A percentile compares a stretch with the other conserved stretches of the same genome.
phyloP scores from a whole-genome alignment of 1,140 invertebrate genomes.

The Calephelis virginiensis region DNA sequence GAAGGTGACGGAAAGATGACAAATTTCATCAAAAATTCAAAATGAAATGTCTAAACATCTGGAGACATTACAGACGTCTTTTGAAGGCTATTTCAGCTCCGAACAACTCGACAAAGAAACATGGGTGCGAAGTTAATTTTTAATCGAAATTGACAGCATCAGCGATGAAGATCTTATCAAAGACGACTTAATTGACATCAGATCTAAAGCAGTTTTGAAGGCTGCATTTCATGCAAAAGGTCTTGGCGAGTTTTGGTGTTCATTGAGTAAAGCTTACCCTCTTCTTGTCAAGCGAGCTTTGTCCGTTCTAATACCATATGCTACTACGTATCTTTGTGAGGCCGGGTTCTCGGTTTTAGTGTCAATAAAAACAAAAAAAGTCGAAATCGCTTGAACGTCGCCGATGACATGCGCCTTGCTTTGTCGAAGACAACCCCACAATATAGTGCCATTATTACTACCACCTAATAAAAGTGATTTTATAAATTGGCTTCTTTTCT shows the following conservation, averaged over 20 bases:
- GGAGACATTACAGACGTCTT: constrained; percentile 18
- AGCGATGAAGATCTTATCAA: constrained; percentile 27
- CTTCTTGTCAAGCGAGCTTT: constrained; percentile 26
- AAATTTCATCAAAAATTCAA: neutral
- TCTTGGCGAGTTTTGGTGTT: constrained; percentile 21
- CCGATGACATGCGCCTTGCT: constrained; percentile 9
- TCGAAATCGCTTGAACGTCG: constrained; percentile 13
- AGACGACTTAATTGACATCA: constrained; percentile 20
- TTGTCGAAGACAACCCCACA: constrained; percentile 9
- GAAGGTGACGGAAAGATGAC: neutral
- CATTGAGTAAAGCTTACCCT: constrained; percentile 21
- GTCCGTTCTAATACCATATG: constrained; percentile 26
- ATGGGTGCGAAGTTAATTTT: constrained; percentile 24
- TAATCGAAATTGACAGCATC: constrained; percentile 23
- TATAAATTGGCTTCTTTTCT: neutral
- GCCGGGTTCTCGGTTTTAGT: constrained; percentile 23
- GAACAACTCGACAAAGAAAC: constrained; percentile 19
- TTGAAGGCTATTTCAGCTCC: constrained; percentile 20
- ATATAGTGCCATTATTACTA: neutral
- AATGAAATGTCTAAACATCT: constrained; percentile 8
- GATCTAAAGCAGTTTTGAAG: constrained; percentile 13
- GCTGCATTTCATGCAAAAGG: constrained; percentile 20
- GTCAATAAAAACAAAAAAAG: constrained; percentile 27
- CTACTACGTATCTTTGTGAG: constrained; percentile 25
- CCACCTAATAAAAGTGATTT: neutral